Base-by-base conservation (phyloP, 2,113 vertebrate species). In the Lepus europaeus region DNA sequence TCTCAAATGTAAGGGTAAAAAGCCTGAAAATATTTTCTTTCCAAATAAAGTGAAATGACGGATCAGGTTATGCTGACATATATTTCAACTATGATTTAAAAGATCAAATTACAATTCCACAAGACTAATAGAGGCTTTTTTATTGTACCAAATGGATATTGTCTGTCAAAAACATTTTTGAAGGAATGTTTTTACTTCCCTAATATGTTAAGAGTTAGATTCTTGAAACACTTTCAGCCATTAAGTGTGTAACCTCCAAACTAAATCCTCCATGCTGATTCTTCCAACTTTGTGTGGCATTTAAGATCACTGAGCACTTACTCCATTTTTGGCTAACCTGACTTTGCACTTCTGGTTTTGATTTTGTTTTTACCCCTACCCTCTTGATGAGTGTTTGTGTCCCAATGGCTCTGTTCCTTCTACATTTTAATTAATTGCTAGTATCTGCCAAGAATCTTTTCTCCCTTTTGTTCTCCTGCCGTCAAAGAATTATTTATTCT, bases 261-360 rank as follows among this genome's bases (percentile, higher is more conserved):
- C 45, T 66, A 87, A 53, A 91, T 64, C 20, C 20, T 53, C 33
- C 10, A 31, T 51, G 14, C 56, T 59, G 56, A 45, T 64, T 89
- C 90, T 90, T 95, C 64, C 33, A 85, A 19, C 66, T 84, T 17
- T 17, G 31, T 53, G 20, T 81, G 70, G 27, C 64, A 66, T 87
- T 87, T 85, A 73, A 82, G 64, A 86, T 94, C 93, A 64, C 59
- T 9, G 5, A 72, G 76, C n/a, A 39, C 89, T 72, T 33, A 72
- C 20, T 91, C 79, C 86, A 72, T 85, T 92, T 96, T 91, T 86
- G 91, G 59, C 45, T 95, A 78, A 74, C 69, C 95, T 86, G 64
- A 96, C 86, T 96, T 61, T 83, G 73, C 70, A 91, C 89, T 83
- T 33, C 69, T 70, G 36, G 8, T 29, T 92, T 89, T 80, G 9